Base-by-base conservation (phyloP, 92 coral and sea anemone genomes). In the Muricea muricata region DNA sequence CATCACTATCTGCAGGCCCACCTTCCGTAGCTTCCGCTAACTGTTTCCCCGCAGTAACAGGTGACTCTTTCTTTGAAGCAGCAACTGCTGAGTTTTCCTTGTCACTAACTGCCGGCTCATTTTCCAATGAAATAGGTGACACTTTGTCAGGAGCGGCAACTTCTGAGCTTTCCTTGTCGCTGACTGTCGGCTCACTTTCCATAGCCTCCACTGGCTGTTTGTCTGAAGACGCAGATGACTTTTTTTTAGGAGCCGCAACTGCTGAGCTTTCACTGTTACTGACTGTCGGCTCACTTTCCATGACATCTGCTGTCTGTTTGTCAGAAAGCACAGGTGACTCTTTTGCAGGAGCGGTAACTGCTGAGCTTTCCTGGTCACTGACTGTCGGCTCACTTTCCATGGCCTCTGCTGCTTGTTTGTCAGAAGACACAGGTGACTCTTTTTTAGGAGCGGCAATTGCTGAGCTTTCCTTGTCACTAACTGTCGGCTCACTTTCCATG, bases 131-230 rank as follows among this genome's bases (percentile, higher is more conserved):
- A 26, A 31, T 48, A 26, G 45, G 15, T 26, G 75, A 35, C 23
- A 10, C 34, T 25, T 33, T 25, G 20, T 68, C 50, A 3, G 75
- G 1, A 0, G 33, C 2, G 7, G 29, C 46, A 10, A 21, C 50
- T 10, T 42, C 34, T 71, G 73, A 14, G 21, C 41, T 70, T 40
- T 83, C 42, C 2, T 31, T 24, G 40, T 58, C 81, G 1, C 23
- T 78, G 42, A 20, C 75, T 61, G 41, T 10, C 58, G 82, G 81
- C 30, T 54, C 71, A 33, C 6, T 65, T 18, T 58, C 48, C 6
- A 46, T 20, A 31, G 73, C 32, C 77, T 67, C 46, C 15, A 28
- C 70, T 63, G 70, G 8, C 70, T 63, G 70, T 2, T 63, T 30
- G 1, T 63, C 70, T 28, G 70, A 63, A 28, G 70, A 0, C 18